Evolutionary conservation across 2,113 vertebrate species (phyloP), one percentile per base, ranked within the genome.

Genomic region (Ibidorhyncha struthersii): DNA sequence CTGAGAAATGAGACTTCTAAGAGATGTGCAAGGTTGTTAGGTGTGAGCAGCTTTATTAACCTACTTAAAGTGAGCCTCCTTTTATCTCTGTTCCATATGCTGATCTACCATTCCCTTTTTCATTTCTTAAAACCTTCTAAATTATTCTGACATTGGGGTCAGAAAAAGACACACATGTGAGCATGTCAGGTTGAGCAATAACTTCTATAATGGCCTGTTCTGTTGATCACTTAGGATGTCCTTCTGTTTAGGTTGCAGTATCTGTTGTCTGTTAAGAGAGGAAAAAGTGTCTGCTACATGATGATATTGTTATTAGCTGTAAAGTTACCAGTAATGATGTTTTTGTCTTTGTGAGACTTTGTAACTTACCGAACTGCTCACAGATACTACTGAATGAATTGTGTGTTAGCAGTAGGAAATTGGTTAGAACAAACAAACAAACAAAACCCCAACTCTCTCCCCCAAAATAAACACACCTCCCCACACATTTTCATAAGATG

Each of bases 401-500:
- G 71, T 93, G 10, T 83, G 14, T 77, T 52, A 63, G 19, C 25
- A 82, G 14, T 34, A 67, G 29, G 45, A 55, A 83, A 50, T 18
- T 27, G n/a, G 19, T 86, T 78, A 50, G 89, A 89, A 11, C 76
- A 93, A 92, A 52, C 6, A 65, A 97, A 52, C 91, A 89, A 95
- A 77, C 6, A 1, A 76, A 26, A 27, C 3, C 26, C 21, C 4
- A n/a, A 10, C 58, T 47, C 19, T 21, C 4, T 9, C 4, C 3
- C 19, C 9, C 6, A 5, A 52, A 97, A 72, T 93, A 95, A 95
- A 80, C 52, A 93, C 53, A 49, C 7, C 4, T 79, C 30, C 65
- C 13, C 30, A 43, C 21, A 32, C 7, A 8, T 86, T 96, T 97
- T 96, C 56, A 49, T 83, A 88, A 95, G 86, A 78, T 95, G 84